Percentiles rank a stretch among this genome's conserved stretches.
Conservation (phyloP, 2,888 invertebrate species). For the Chaitophorus viminalis region DNA sequence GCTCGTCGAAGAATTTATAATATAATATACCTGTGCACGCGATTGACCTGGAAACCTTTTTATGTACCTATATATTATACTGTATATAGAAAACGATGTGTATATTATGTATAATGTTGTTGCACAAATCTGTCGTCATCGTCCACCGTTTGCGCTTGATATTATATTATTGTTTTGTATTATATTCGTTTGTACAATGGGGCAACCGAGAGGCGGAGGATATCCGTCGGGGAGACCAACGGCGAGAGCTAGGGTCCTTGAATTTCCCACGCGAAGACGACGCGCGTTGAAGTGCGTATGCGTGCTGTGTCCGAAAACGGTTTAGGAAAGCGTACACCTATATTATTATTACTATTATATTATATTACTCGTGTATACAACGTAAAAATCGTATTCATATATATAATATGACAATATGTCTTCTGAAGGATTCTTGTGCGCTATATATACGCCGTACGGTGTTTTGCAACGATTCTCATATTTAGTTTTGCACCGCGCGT, state of each 20-base stretch:
- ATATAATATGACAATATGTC: not conserved
- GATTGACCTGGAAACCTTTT: not conserved
- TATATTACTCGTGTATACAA: not conserved
- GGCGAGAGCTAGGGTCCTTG: conserved; percentile 14
- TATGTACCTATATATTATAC: too few species aligned
- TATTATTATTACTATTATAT: too few species aligned
- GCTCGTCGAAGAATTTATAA: conserved; percentile 14
- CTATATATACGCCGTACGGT: too few species aligned
- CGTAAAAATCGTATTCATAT: not conserved
- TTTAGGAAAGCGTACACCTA: not conserved
- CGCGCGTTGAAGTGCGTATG: too few species aligned
- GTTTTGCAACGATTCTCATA: not conserved
- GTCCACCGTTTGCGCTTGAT: not conserved
- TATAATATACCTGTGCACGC: too few species aligned
- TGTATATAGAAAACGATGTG: not conserved
- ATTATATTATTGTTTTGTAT: not conserved
- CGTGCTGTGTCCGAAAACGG: conserved; percentile 4
- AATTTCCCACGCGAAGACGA: conserved; percentile 28
- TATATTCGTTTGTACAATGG: not conserved
- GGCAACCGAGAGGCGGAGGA: not conserved
- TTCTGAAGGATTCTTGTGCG: not conserved
- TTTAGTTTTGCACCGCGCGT: not conserved
- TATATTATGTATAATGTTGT: not conserved
- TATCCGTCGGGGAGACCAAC: conserved; percentile 23
- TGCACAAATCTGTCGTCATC: not conserved